Percentiles rank a stretch among this genome's conserved stretches.
Evolutionary conservation across 2,888 invertebrate species (phyloP).

Genomic region (Nematopogon swammerdamellus): DNA sequence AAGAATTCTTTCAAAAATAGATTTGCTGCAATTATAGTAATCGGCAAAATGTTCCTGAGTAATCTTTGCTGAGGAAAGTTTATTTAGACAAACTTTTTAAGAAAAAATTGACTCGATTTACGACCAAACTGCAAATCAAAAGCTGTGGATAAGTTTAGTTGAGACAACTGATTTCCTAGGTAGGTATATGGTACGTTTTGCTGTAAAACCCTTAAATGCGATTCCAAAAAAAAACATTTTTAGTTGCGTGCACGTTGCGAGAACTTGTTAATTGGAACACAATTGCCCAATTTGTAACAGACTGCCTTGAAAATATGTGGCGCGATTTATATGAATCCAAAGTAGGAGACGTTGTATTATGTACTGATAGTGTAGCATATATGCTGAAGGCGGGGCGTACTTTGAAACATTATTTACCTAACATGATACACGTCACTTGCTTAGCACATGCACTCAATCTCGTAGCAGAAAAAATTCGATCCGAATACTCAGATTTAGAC

Average conservation of each 20-base stretch:
- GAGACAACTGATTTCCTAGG: constrained; percentile 4
- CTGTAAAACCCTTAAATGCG: constrained; percentile 2
- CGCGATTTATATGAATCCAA: no score
- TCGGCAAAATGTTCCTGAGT: neutral
- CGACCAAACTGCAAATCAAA: constrained; percentile 1
- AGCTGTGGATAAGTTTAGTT: constrained; percentile 4
- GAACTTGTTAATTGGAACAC: no score
- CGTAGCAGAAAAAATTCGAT: no score
- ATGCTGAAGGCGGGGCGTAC: constrained; percentile 5
- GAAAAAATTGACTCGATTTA: constrained; percentile 1
- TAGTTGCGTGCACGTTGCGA: no score
- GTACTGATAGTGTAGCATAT: no score
- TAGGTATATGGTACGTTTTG: constrained; percentile 3
- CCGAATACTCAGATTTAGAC: no score
- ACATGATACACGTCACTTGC: constrained; percentile 9
- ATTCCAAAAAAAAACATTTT: constrained; percentile 7
- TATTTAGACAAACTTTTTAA: constrained; percentile 4
- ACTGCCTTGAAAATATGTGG: no score
- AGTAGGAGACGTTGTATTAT: no score
- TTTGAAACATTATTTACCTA: constrained; percentile 7
- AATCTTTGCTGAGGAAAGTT: constrained; percentile 2
- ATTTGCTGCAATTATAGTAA: constrained; percentile 5
- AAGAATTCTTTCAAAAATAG: constrained; percentile 5
- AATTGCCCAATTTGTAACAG: no score
- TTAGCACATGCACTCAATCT: constrained; percentile 9